Conservation (phyloP, 1,140 invertebrate genomes). For the Drosophila micromelanica region DNA sequence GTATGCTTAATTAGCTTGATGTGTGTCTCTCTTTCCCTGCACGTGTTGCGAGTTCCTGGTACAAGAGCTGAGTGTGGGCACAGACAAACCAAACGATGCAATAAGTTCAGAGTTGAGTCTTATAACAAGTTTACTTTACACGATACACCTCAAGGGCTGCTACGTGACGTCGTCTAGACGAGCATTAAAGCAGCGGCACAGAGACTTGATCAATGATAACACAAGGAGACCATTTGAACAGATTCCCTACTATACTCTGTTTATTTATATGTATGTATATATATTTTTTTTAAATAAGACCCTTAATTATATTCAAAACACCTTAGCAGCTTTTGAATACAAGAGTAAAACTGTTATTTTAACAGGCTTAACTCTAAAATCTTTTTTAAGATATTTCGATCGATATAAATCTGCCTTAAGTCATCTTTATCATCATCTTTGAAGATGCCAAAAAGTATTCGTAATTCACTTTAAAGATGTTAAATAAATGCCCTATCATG, state of each 20-base stretch:
- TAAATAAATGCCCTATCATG: too few species aligned
- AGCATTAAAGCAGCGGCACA: background rate
- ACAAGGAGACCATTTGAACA: background rate
- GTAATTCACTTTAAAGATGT: too few species aligned
- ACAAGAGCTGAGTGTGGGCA: conserved; percentile 34
- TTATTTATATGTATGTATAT: background rate
- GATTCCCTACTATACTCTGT: background rate
- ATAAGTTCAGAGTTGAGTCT: conserved; percentile 35
- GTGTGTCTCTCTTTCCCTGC: conserved; percentile 47
- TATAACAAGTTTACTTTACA: conserved; percentile 39
- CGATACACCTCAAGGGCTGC: conserved; percentile 15
- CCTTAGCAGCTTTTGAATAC: background rate
- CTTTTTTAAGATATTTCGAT: too few species aligned
- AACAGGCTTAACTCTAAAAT: too few species aligned
- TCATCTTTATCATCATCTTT: too few species aligned
- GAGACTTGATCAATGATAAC: background rate
- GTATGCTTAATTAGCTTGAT: conserved; percentile 77
- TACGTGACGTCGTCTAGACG: conserved; percentile 4
- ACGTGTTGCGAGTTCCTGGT: conserved; percentile 67
- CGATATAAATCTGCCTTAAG: too few species aligned
- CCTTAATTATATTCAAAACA: too few species aligned
- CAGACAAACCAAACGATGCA: conserved; percentile 19
- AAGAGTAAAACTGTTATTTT: too few species aligned
- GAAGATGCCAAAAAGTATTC: too few species aligned
- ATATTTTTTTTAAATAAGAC: too few species aligned